Base-by-base conservation (phyloP, 1,140 invertebrate genomes). In the Brachionus plicatilis region DNA sequence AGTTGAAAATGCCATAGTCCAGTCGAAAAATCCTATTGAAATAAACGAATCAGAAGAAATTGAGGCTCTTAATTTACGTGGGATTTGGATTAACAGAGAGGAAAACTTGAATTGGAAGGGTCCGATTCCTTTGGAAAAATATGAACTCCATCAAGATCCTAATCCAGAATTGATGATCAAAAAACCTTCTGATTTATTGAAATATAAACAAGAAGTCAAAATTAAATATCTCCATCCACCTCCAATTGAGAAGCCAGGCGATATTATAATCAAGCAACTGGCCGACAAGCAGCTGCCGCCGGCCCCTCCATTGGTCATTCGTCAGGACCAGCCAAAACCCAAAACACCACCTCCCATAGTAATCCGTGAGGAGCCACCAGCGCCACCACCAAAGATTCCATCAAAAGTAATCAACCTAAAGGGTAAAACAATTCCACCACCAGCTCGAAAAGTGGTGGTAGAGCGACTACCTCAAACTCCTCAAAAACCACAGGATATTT, bases 371-470 rank as follows among this genome's bases (percentile, higher is more conserved):
- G 65, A 82, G 33, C 79, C 41, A 76, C 72, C 79, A 45, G 29
- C 50, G 65, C 79, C 37, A 65, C 79, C 79, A 68, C 79, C 79
- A 17, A 82, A 82, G 29, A 76, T 76, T 76, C 41, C 50, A 12
- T 41, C 50, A 9, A 82, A 82, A 47, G 27, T 65, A 47, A 82
- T 82, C 29, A 82, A 43, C 20, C 3, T 82, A 17, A 43, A 43
- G 14, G 79, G 79, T 14, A 82, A 82, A 65, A 37, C 37, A 11
- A 60, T 82, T 11, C 79, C 79, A 6, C 72, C 84, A 85, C 72
- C 72, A 50, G 45, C 72, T 50, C 72, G 84, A 45, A 70, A 56
- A 50, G 84, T 85, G 7, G 68, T 85, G 14, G 72, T 85, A 29
- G 72, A 85, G 50, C 53, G 84, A n/a, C 41, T 78, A 24, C 72